These are phyloP conservation scores for Drosophila maculinotata DNA, from an alignment of 2,888 invertebrate species.

Conservation along the genomic window DNA sequence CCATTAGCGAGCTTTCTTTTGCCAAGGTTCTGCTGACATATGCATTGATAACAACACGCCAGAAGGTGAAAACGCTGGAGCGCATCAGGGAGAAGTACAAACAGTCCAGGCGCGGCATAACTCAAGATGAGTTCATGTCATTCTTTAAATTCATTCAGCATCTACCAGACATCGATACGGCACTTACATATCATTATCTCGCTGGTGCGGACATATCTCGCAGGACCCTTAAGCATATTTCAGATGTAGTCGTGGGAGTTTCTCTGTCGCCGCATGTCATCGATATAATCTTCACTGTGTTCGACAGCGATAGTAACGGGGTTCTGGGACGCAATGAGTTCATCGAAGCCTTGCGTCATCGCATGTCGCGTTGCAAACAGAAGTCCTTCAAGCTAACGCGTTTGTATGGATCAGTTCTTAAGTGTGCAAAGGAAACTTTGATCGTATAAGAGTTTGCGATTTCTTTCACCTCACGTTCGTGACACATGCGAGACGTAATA, in stretches of 20 bases:
- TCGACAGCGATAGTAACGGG: constrained; percentile 42
- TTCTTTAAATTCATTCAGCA: constrained; percentile 43
- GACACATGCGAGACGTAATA: constrained; percentile 11
- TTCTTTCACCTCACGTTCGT: neutral
- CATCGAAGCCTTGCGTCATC: constrained; percentile 4
- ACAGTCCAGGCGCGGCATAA: constrained; percentile 7
- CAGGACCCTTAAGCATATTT: constrained; percentile 23
- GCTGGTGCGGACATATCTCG: constrained; percentile 40
- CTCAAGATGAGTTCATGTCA: constrained; percentile 29
- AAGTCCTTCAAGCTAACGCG: neutral
- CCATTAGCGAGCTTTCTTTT: constrained; percentile 52
- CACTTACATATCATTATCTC: constrained; percentile 38
- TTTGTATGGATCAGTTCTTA: neutral
- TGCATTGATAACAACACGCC: neutral
- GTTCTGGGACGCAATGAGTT: constrained; percentile 39
- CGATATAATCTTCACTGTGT: constrained; percentile 50
- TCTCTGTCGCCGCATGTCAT: constrained; percentile 30
- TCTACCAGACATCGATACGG: constrained; percentile 36
- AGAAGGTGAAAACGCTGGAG: neutral
- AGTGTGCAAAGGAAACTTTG: neutral
- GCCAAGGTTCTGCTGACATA: constrained; percentile 44
- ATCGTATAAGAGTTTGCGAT: neutral
- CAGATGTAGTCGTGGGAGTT: constrained; percentile 27
- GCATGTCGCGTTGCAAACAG: neutral
- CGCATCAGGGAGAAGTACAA: constrained; percentile 28